Evolutionary conservation across 1,140 invertebrate genomes (phyloP).

Genomic region (Orchestia grillus): DNA sequence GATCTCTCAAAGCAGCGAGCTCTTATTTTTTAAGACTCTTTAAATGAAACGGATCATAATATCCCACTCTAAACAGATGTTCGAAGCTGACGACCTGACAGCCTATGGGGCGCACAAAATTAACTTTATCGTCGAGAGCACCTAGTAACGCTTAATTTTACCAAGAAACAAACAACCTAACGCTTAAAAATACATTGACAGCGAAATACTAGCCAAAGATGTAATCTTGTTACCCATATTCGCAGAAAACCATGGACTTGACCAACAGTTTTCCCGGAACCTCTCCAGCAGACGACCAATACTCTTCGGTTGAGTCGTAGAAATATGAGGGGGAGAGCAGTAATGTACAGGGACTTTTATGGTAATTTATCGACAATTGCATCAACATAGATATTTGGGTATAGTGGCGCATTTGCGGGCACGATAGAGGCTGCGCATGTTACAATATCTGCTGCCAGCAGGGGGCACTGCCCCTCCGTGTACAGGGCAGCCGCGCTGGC

Average conservation of each 20-base stretch:
- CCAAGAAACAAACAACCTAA: neutral
- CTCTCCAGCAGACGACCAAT: neutral
- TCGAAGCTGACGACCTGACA: neutral
- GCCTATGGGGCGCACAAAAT: neutral
- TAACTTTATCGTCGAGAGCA: neutral
- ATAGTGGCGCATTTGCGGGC: slow-evolving; percentile 33
- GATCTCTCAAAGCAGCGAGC: neutral
- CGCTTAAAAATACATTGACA: neutral
- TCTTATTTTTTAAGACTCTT: neutral
- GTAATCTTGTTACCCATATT: neutral
- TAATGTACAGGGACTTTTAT: slow-evolving; percentile 40
- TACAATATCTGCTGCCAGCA: neutral
- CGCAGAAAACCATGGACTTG: neutral
- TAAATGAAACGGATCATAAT: neutral
- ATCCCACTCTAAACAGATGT: neutral
- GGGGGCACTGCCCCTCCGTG: neutral
- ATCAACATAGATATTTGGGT: slow-evolving; percentile 41
- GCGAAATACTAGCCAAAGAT: neutral
- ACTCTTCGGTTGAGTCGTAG: neutral
- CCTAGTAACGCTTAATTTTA: neutral
- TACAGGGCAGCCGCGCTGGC: neutral
- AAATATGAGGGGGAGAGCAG: neutral
- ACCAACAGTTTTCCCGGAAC: neutral
- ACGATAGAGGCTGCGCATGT: neutral
- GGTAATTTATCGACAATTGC: slow-evolving; percentile 39